Percentiles rank a stretch among this genome's conserved stretches.
Conservation (phyloP, 2,113 vertebrate species). For the Halichoeres trimaculatus region DNA sequence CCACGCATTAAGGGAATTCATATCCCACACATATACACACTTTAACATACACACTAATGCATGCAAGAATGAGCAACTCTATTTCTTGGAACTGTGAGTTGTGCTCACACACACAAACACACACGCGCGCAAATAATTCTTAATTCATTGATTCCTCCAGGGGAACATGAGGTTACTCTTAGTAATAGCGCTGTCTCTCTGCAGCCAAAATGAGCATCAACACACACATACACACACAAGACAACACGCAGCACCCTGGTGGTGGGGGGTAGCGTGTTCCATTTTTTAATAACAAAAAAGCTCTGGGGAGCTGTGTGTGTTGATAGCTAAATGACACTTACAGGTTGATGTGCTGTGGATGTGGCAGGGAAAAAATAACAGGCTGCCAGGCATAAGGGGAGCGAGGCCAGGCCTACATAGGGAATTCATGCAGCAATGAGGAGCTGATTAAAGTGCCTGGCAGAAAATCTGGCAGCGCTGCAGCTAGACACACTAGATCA, state of each 20-base stretch:
- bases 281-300: constrained; percentile 79
- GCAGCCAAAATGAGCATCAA: constrained; percentile 63
- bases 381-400: constrained; percentile 63
- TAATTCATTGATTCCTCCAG: constrained; percentile 65
- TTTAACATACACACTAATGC: background rate
- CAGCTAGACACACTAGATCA: constrained; percentile 60
- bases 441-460: constrained; percentile 76
- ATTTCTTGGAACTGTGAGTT: constrained; percentile 23
- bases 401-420: constrained; percentile 50
- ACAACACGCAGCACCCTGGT: constrained; percentile 50
- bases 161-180: constrained; percentile 58
- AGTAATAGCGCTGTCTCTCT: constrained; percentile 66
- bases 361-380: constrained; percentile 63
- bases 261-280: constrained; percentile 50
- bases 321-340: constrained; percentile 80
- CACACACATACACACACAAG: constrained; percentile 26
- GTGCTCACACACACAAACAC: constrained; percentile 12
- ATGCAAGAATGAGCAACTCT: constrained; percentile 23
- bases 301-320: constrained; percentile 70
- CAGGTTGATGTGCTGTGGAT: constrained; percentile 73
- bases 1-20: constrained; percentile 8
- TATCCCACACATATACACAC: background rate
- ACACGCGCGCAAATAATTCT: constrained; percentile 42
- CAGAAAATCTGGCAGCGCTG: constrained; percentile 59
- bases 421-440: constrained; percentile 70